phyloP scores from a whole-genome alignment of 2,797 vertebrate genomes.

The Octomys mimax region DNA sequence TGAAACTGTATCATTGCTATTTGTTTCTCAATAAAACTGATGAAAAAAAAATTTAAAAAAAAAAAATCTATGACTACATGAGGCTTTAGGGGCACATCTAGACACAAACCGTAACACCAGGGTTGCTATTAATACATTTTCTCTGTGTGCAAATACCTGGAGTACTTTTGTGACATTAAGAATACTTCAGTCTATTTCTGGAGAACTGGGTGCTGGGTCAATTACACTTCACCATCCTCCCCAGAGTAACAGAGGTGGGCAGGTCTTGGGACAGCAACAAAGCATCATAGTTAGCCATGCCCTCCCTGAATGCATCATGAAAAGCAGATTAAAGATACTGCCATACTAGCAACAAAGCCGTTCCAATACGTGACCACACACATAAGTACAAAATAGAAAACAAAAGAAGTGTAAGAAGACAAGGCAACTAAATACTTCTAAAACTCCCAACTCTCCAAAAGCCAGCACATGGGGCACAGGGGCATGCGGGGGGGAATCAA shows the following conservation, averaged over 20 bases:
- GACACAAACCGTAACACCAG: neutral
- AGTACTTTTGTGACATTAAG: neutral
- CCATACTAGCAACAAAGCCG: neutral
- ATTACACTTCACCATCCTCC: neutral
- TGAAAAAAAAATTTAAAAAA: no score
- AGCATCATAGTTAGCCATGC: neutral
- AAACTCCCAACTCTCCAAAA: neutral
- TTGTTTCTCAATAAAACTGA: no score
- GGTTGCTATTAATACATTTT: neutral
- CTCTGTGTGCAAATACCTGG: neutral
- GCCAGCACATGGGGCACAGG: neutral
- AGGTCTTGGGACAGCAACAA: neutral
- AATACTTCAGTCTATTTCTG: neutral
- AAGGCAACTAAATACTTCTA: neutral
- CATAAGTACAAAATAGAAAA: neutral
- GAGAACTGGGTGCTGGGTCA: neutral
- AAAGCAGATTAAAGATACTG: neutral
- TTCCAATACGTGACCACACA: neutral
- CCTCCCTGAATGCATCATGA: neutral
- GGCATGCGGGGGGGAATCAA: neutral
- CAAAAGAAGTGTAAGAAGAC: neutral
- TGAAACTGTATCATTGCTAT: no score
- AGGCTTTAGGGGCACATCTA: neutral
- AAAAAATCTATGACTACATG: neutral
- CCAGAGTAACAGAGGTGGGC: neutral